phyloP scores from a whole-genome alignment of 2,113 vertebrate genomes.

The Pungitius pungitius region DNA sequence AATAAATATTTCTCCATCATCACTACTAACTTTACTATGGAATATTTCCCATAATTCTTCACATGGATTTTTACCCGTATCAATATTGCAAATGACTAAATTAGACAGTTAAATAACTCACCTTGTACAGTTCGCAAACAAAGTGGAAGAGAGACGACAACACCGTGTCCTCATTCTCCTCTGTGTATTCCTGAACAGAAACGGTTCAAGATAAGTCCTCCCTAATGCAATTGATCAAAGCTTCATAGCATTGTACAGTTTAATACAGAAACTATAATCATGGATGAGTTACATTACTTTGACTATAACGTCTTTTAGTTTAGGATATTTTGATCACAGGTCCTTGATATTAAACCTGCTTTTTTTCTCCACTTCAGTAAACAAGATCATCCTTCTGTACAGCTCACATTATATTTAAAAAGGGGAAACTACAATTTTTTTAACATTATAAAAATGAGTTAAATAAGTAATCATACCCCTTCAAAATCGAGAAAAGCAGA shows the following conservation, averaged over 20 bases:
- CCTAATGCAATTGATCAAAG: not conserved
- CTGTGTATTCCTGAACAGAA: slow-evolving; percentile 65
- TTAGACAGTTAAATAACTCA: slow-evolving; percentile 43
- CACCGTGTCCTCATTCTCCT: slow-evolving; percentile 66
- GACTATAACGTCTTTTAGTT: not conserved
- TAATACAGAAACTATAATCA: not conserved
- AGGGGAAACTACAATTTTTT: not conserved
- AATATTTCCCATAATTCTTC: not conserved
- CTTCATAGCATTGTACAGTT: not conserved
- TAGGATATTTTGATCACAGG: not conserved
- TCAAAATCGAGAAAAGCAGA: not conserved
- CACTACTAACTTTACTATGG: no score
- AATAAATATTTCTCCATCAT: not conserved
- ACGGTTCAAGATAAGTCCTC: not conserved
- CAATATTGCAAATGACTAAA: not conserved
- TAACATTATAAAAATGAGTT: not conserved
- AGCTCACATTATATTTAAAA: not conserved
- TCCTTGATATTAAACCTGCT: not conserved
- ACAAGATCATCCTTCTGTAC: not conserved
- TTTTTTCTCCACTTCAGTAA: not conserved
- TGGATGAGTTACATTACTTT: not conserved
- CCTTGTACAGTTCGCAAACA: slow-evolving; percentile 84
- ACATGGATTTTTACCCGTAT: not conserved
- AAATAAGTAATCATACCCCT: not conserved
- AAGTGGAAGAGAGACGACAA: slow-evolving; percentile 76